These are phyloP conservation scores for Apeltes quadracus DNA, from an alignment of 2,113 vertebrate species.

Conservation along the genomic window DNA sequence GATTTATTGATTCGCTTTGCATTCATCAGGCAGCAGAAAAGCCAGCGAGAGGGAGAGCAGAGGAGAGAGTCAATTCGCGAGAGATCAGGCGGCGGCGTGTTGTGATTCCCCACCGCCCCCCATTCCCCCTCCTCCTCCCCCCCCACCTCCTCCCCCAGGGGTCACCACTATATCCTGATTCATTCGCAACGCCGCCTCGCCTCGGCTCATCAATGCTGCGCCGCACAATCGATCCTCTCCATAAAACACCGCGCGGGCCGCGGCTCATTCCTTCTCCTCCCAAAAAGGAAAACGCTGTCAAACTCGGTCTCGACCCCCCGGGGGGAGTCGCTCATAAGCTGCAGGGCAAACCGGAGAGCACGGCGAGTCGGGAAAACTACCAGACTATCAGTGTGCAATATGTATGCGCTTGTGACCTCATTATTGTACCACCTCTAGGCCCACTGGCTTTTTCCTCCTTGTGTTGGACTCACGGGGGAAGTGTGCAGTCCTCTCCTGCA, in stretches of 20 bases:
- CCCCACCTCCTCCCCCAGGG: too few relatives aligned
- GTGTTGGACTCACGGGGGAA: conserved; percentile 47
- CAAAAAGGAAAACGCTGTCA: conserved; percentile 37
- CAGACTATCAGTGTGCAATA: conserved; percentile 44
- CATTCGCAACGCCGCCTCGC: conserved; percentile 69
- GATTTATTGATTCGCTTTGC: conserved; percentile 79
- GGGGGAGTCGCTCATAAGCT: conserved; percentile 41
- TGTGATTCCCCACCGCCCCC: conserved; percentile 81
- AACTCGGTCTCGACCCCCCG: conserved; percentile 55
- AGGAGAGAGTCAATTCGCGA: conserved; percentile 62
- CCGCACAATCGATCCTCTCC: conserved; percentile 71
- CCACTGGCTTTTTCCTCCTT: conserved; percentile 6
- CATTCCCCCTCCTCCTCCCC: too few relatives aligned
- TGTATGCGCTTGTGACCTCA: conserved; percentile 66
- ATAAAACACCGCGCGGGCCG: conserved; percentile 70
- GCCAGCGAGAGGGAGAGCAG: conserved; percentile 36
- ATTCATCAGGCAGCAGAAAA: conserved; percentile 74
- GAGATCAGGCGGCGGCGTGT: conserved; percentile 72
- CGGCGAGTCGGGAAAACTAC: conserved; percentile 44
- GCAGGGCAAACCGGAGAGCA: conserved; percentile 53
- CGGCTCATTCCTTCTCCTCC: conserved; percentile 50
- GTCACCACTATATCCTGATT: conserved; percentile 70
- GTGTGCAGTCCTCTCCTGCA: conserved; percentile 25
- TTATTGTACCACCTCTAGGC: conserved; percentile 48
- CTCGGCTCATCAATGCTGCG: conserved; percentile 65